A percentile compares a stretch with the other conserved stretches of the same genome.
phyloP scores from a whole-genome alignment of 2,888 invertebrate species.

The Drosophila stalkeri region DNA sequence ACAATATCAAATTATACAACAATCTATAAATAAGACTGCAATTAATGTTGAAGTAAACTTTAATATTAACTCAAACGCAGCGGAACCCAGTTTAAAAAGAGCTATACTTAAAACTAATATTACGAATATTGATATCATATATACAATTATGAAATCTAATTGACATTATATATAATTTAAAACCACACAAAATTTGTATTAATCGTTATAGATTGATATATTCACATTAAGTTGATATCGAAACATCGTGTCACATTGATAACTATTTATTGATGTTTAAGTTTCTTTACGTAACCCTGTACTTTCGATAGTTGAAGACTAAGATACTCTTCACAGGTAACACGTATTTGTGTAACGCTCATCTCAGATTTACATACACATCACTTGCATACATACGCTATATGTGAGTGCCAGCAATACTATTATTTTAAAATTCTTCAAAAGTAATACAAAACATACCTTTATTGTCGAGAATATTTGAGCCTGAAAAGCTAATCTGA shows the following conservation, averaged over 20 bases:
- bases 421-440: conserved; percentile 5
- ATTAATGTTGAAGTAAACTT: too few relatives aligned
- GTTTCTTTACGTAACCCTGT: not conserved
- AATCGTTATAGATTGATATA: not conserved
- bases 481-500: not conserved
- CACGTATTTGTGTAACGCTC: conserved; percentile 13
- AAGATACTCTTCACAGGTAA: conserved; percentile 13
- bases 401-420: conserved; percentile 53
- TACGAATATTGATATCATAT: not conserved
- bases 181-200: too few relatives aligned
- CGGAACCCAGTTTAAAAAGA: too few relatives aligned
- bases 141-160: not conserved
- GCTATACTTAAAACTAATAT: not conserved
- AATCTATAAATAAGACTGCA: too few relatives aligned
- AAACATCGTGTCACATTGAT: not conserved
- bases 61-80: too few relatives aligned
- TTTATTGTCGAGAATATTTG: not conserved
- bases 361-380: conserved; percentile 29
- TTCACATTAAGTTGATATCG: not conserved
- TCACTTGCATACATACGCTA: conserved; percentile 32
- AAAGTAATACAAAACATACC: conserved; percentile 6
- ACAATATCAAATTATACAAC: too few relatives aligned
- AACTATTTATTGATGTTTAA: not conserved
- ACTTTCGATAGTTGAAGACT: conserved; percentile 7
- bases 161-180: not conserved